phyloP scores from a whole-genome alignment of 2,888 invertebrate genomes.

The Limulus polyphemus region DNA sequence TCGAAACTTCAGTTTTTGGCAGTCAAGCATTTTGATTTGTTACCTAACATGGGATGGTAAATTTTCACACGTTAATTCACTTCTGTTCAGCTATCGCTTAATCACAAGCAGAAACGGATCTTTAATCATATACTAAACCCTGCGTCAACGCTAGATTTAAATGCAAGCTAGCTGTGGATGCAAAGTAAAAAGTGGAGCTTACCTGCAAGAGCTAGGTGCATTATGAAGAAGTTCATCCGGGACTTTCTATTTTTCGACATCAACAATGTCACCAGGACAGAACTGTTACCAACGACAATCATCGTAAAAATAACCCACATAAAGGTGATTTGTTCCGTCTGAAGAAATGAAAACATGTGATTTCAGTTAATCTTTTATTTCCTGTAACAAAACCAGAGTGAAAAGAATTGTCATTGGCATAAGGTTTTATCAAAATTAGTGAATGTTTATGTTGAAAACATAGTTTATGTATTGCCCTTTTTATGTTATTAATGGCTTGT shows the following conservation, averaged over 20 bases:
- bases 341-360: conserved; percentile 35
- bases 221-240: conserved; percentile 89
- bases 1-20: too few relatives aligned
- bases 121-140: not conserved
- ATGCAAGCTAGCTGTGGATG: conserved; percentile 3
- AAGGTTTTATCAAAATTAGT: too few relatives aligned
- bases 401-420: too few relatives aligned
- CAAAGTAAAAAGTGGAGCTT: conserved; percentile 31
- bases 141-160: too few relatives aligned
- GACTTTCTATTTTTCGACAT: conserved; percentile 74
- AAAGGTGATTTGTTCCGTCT: conserved; percentile 77
- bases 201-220: conserved; percentile 86
- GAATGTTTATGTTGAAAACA: too few relatives aligned
- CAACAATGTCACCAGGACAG: conserved; percentile 70
- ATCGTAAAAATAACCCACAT: conserved; percentile 70
- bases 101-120: not conserved
- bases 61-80: too few relatives aligned
- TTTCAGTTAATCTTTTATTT: too few relatives aligned
- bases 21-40: too few relatives aligned
- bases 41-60: too few relatives aligned
- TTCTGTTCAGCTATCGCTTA: not conserved
- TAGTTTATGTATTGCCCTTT: too few relatives aligned
- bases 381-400: too few relatives aligned
- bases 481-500: too few relatives aligned
- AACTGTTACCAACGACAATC: conserved; percentile 72